Evolutionary conservation across 2,797 vertebrate genomes (phyloP), one percentile per base, ranked within the genome.

Genomic region (Diplodus sargus): DNA sequence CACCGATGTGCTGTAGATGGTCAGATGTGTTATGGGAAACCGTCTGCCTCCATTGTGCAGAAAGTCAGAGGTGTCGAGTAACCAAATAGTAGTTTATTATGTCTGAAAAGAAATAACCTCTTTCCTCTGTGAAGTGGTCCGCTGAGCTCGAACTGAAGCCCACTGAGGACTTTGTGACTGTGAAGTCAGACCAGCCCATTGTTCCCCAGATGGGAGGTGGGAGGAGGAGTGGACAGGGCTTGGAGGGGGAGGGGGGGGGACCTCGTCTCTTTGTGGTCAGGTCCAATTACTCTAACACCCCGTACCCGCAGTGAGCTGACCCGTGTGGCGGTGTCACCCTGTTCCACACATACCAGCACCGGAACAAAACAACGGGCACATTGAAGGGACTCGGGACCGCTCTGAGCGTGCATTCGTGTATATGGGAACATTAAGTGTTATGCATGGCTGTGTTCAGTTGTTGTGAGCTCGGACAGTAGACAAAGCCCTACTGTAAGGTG

Each of bases 361-460:
- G 42, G 70, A 51, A 80, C 85, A 70, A 86, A 90, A 93, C 93
- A 94, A 95, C 81, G 65, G 83, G 34, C 71, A 86, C 92, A 95
- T 91, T 94, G 91, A 94, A 62, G 48, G 77, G 74, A 54, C 71
- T 20, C 18, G 8, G 70, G 70, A 67, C 23, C 39, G 45, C 28
- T 77, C 65, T 34, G 71, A 76, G 74, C 28, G 81, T 48, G 75
- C n/a, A 48, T 56, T 57, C 23, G 39, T 34, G 76, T 79, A 65
- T 52, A 79, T 59, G 85, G 83, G 85, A 78, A 84, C 74, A 63
- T 90, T 69, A 82, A 87, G 81, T 61, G 81, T 76, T 77, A 49
- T 60, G 75, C 88, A 79, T 64, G 79, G 85, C 74, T 84, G 85
- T 80, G 82, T 76, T 64, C 42, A 10, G 64, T 81, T 74, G 83